These are phyloP conservation scores for Arnoldichthys spilopterus DNA, from an alignment of 2,797 vertebrate genomes.

Conservation along the genomic window DNA sequence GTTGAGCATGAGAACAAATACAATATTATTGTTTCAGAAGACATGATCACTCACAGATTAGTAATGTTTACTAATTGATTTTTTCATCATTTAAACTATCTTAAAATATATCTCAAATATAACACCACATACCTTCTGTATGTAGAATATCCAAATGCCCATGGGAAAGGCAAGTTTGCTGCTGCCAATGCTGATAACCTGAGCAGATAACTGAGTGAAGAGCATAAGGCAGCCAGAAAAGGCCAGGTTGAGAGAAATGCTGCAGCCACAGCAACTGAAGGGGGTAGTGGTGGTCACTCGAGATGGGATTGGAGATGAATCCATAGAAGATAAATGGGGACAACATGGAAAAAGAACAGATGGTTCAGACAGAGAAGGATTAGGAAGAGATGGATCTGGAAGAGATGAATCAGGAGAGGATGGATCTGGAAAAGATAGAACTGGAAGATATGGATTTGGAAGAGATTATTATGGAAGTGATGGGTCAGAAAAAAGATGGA, in stretches of 20 bases:
- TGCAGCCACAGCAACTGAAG: background rate
- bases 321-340: background rate
- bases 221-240: slow-evolving; percentile 40
- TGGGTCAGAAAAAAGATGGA: slow-evolving; percentile 28
- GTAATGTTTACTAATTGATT: too few species aligned
- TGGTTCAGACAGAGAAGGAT: background rate
- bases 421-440: slow-evolving; percentile 24
- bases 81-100: too few species aligned
- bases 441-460: background rate
- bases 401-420: background rate
- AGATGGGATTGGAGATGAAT: slow-evolving; percentile 24
- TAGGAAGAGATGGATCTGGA: too few species aligned
- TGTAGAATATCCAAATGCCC: slow-evolving; percentile 63
- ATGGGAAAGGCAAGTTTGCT: slow-evolving; percentile 47
- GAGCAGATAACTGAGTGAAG: slow-evolving; percentile 37
- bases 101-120: background rate
- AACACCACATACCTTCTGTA: slow-evolving; percentile 10
- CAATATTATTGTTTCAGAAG: slow-evolving; percentile 77
- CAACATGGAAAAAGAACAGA: slow-evolving; percentile 21
- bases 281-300: background rate
- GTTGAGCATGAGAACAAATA: slow-evolving; percentile 77
- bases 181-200: slow-evolving; percentile 53
- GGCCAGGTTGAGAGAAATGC: slow-evolving; percentile 41
- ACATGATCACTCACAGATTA: slow-evolving; percentile 83
- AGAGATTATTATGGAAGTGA: slow-evolving; percentile 36